Evolutionary conservation across 2,113 vertebrate genomes (phyloP), one percentile per base, ranked within the genome.

Genomic region (Cinclus cinclus): DNA sequence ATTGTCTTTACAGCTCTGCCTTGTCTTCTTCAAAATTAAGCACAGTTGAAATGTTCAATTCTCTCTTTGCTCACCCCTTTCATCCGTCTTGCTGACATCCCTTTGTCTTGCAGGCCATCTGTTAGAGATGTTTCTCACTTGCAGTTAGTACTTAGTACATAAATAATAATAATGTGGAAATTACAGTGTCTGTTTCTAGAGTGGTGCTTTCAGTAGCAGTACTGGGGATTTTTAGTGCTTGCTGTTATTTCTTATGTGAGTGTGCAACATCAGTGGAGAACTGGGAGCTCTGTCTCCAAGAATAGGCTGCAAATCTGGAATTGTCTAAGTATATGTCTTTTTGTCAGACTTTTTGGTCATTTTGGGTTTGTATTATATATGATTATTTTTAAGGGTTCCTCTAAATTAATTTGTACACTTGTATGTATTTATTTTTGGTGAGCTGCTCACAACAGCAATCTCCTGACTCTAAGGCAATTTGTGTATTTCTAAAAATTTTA

Each of bases 401-500:
- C 14, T 37, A 25, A 28, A 77, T 13, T 3, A 25, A 27, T 46
- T 42, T 50, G 7, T 80, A 7, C 52, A 49, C 74, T 50, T 53
- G 6, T 28, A 3, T 46, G 0, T 37, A 14, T 76, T 76, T 53
- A 17, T 59, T 25, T 77, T 65, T 44, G 31, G 27, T 58, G 73
- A 42, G 50, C 13, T 89, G 20, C 35, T 83, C 30, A 44, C 1
- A 1, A 27, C 47, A 42, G 15, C 67, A 55, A 11, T 52, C 58
- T 81, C 35, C 56, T 67, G 69, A 84, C 39, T 89, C 15, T 1
- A 41, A 84, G 19, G 65, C 35, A 87, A 11, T 78, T 64, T 5
- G 2, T 52, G 70, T 68, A 91, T 95, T 95, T 79, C 53, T 90
- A 15, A 73, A 90, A 79, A 42, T 83, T 76, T 85, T 60, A 87